Base-by-base conservation (phyloP, 2,797 vertebrate genomes). In the Amniataba percoides region DNA sequence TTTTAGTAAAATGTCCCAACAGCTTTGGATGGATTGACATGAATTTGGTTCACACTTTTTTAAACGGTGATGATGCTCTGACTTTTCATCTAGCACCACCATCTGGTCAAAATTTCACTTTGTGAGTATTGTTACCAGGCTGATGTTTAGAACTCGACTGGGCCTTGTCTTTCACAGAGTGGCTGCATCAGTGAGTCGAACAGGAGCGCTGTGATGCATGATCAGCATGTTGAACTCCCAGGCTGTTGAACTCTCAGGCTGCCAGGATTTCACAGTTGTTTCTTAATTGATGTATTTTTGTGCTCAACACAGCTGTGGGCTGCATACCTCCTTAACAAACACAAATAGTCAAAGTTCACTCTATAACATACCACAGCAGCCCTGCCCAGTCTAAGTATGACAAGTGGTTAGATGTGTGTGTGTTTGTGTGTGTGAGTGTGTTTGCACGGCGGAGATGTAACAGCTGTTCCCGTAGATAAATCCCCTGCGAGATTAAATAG, bases 391-490 rank as follows among this genome's bases (percentile, higher is more conserved):
- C 67, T 18, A 45, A 52, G 16, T 56, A 62, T 57, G 71, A 66
- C 77, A 77, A 72, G 70, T 58, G 65, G 51, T 65, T 31, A 18
- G 61, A 62, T 23, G 13, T n/a, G 19, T 23, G 16, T n/a, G 48
- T 40, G 60, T 45, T 42, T 70, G 71, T 16, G 19, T 34, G 42
- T 7, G 45, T 16, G 45, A 18, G 55, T 48, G 43, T 34, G 46
- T 45, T 55, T 4, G 46, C 18, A 49, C 15, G 46, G 39, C 8
- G 67, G 57, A 45, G 43, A 43, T 60, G 23, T 57, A 82, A 62
- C 87, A 89, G 65, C 87, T 86, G 83, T 42, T 73, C 19, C 18
- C 45, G 23, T 36, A 68, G 12, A 60, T 63, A 39, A 0, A 16
- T 48, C 23, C 68, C 62, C 70, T 15, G 19, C 2, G 31, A 71